Percentiles rank a stretch among this genome's conserved stretches.
Evolutionary conservation across 2,797 vertebrate genomes (phyloP).

Genomic region (Moxostoma hubbsi): DNA sequence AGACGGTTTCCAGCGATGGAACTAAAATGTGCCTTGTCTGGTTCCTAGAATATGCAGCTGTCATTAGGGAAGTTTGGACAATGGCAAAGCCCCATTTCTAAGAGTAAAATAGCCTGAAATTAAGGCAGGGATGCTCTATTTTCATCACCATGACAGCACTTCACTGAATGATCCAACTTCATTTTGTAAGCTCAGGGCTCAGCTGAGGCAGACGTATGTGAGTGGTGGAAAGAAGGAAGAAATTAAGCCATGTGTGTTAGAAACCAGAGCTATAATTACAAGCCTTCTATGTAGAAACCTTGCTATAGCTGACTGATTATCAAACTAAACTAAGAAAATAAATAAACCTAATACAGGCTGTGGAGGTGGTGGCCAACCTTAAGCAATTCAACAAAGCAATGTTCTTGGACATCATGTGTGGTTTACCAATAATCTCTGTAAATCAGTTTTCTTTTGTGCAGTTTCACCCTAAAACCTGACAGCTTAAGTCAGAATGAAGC

Average conservation of each 20-base stretch:
- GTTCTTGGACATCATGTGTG: too few species aligned
- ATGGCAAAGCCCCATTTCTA: conserved; percentile 1
- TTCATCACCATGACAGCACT: conserved; percentile 3
- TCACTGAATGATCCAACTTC: conserved; percentile 1
- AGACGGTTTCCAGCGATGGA: conserved; percentile 5
- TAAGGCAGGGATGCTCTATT: conserved; percentile 3
- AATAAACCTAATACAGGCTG: too few species aligned
- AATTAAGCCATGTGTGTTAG: conserved; percentile 22
- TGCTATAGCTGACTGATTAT: neutral
- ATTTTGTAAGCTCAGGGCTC: conserved; percentile 4
- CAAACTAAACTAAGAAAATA: too few species aligned
- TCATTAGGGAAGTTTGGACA: neutral
- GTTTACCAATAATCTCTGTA: too few species aligned
- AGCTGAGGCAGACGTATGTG: conserved; percentile 3
- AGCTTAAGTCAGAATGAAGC: neutral
- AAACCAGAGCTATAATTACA: neutral
- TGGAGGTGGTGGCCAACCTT: too few species aligned
- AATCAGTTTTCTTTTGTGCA: neutral
- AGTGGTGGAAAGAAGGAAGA: neutral
- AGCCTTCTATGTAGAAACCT: conserved; percentile 2
- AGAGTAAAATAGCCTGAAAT: neutral
- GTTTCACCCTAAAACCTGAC: neutral
- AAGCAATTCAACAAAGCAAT: too few species aligned
- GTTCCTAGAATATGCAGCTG: conserved; percentile 4
- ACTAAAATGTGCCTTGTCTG: neutral